These are phyloP conservation scores for Hafferia zeledoni DNA, from an alignment of 2,797 vertebrate species.

Conservation along the genomic window DNA sequence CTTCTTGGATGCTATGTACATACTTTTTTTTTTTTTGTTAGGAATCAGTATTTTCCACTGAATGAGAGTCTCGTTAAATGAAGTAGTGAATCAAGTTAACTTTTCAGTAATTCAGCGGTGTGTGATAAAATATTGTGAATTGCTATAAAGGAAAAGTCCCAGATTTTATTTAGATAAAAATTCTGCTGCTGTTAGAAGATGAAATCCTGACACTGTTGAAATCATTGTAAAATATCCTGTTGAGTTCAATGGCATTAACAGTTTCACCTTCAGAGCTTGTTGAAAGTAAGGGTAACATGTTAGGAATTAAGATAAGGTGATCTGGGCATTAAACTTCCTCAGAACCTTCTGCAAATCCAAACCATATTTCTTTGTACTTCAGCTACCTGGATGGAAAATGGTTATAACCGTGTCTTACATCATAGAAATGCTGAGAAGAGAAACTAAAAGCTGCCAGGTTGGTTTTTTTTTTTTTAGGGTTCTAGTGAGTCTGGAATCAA, in stretches of 20 bases:
- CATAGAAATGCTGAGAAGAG: background rate
- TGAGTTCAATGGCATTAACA: conserved; percentile 53
- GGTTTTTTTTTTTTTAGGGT: background rate
- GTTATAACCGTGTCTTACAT: background rate
- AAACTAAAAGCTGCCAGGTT: background rate
- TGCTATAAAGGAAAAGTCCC: background rate
- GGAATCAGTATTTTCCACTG: background rate
- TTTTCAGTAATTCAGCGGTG: background rate
- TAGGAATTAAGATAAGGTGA: conserved; percentile 63
- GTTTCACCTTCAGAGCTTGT: conserved; percentile 41
- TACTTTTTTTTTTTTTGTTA: conserved; percentile 18
- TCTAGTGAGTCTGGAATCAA: background rate
- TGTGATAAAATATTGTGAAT: conserved; percentile 16
- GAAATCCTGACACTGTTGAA: conserved; percentile 46
- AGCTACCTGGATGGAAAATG: background rate
- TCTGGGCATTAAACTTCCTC: conserved; percentile 13
- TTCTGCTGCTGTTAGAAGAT: background rate
- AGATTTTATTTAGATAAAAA: conserved; percentile 54
- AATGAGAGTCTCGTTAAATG: background rate
- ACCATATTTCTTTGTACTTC: conserved; percentile 33
- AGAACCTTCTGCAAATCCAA: conserved; percentile 46
- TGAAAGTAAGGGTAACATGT: conserved; percentile 50
- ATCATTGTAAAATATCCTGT: conserved; percentile 30
- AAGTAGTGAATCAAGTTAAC: background rate
- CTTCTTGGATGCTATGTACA: background rate